Base-by-base conservation (phyloP, 2,888 invertebrate genomes). In the Limenitis camilla region DNA sequence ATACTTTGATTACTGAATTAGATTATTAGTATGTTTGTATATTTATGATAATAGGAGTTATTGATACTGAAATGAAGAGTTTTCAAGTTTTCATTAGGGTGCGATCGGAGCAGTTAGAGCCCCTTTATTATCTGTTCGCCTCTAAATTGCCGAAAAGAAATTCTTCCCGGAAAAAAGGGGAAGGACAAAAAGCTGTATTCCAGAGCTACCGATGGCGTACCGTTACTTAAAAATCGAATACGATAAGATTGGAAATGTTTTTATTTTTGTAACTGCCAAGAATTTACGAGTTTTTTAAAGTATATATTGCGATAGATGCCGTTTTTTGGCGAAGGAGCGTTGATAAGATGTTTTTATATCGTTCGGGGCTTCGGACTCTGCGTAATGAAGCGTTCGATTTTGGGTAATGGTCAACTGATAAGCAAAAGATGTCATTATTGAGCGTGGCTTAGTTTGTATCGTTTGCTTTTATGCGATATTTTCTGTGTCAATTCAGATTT, bases 341-440 rank as follows among this genome's bases (percentile, higher is more conserved):
- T 73, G 86, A 86, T 84, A 84, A 85, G 81, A 71, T 76, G 74
- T 77, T 84, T 85, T 86, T 85, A 83, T 86, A 66, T 81, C 76
- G 69, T 71, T 68, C 71, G 68, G 71, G 72, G 70, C 61, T 76
- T 82, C 78, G 86, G 85, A 84, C 83, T 72, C 73, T 76, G 79
- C 76, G 80, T 83, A 85, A 86, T 85, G 83, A 79, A 74, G 76
- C 77, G 77, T 84, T 86, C 86, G 84, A 84, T 87, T 86, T 84
- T 81, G 80, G 74, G 83, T 84, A 87, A 87, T 84, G 87, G 87
- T 86, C 86, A 87, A 81, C 82, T 84, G 87, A 87, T 87, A 86
- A 85, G 86, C 78, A 86, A 87, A 87, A 79, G 85, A 84, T 64
- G 77, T 84, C 85, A 79, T 86, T 87, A 86, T 80, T 69, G 80